Evolutionary conservation across 2,113 vertebrate genomes (phyloP).

Genomic region (Etheostoma spectabile): DNA sequence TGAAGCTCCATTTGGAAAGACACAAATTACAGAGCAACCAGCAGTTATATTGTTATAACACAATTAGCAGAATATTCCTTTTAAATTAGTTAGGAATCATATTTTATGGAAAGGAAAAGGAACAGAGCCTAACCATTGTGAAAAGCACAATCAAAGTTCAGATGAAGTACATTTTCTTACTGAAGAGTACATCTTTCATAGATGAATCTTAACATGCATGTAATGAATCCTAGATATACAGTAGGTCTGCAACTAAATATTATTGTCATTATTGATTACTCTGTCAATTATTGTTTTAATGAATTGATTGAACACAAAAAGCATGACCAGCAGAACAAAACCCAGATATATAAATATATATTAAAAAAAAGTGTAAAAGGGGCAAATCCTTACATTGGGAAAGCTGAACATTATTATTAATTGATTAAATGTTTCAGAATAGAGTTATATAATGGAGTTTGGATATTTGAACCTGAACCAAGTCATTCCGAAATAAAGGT

Average conservation of each 20-base stretch:
- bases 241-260: neutral
- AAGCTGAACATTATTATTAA: too few relatives aligned
- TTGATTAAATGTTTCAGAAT: neutral
- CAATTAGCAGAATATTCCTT: slow-evolving; percentile 5
- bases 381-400: too few relatives aligned
- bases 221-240: neutral
- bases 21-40: slow-evolving; percentile 5
- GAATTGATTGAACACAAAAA: neutral
- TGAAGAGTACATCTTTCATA: neutral
- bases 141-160: neutral
- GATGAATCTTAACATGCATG: neutral
- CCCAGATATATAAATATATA: too few relatives aligned
- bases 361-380: too few relatives aligned
- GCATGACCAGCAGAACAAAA: neutral
- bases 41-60: neutral
- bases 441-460: slow-evolving; percentile 1
- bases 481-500: neutral
- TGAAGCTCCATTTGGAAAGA: slow-evolving; percentile 28
- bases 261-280: neutral
- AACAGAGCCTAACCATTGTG: too few relatives aligned
- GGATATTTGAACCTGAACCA: neutral
- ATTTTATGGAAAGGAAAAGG: neutral
- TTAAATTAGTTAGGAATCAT: neutral
- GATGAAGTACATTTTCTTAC: neutral
- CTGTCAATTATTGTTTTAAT: neutral